Conservation (phyloP, 1,140 invertebrate genomes). For the Bombus balteatus region DNA sequence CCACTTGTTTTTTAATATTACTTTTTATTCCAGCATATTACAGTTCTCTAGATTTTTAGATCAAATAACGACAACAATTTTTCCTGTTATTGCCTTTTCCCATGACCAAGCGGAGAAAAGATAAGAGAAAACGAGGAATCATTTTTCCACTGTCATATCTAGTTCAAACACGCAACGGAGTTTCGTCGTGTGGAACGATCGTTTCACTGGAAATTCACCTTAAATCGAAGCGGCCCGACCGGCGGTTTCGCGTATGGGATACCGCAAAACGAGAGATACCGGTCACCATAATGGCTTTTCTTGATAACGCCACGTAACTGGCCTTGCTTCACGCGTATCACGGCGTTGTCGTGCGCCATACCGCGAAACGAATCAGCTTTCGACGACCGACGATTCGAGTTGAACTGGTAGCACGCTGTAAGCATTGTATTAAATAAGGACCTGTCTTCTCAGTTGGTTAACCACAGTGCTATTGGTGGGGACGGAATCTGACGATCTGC, state of each 20-base stretch:
- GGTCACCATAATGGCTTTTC: slow-evolving; percentile 36
- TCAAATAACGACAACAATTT: too few relatives aligned
- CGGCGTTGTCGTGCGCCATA: neutral
- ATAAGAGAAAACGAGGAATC: too few relatives aligned
- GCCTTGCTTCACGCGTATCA: slow-evolving; percentile 52
- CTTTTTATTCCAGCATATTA: too few relatives aligned
- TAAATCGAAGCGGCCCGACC: slow-evolving; percentile 67
- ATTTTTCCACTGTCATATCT: too few relatives aligned
- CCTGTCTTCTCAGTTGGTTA: neutral
- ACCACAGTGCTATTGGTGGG: neutral
- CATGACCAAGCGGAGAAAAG: too few relatives aligned
- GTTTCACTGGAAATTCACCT: slow-evolving; percentile 42
- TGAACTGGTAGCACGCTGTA: neutral
- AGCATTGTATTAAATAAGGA: neutral
- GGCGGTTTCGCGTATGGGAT: slow-evolving; percentile 74
- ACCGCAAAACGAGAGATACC: slow-evolving; percentile 66
- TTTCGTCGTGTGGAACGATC: too few relatives aligned
- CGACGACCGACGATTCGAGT: neutral
- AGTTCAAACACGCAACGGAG: too few relatives aligned
- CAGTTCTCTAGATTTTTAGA: too few relatives aligned
- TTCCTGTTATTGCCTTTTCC: too few relatives aligned
- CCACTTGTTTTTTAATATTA: too few relatives aligned
- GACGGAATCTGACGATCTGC: neutral
- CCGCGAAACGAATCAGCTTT: neutral
- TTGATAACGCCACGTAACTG: slow-evolving; percentile 55